phyloP scores from a whole-genome alignment of 2,113 vertebrate species.

The Todiramphus saurophagus region DNA sequence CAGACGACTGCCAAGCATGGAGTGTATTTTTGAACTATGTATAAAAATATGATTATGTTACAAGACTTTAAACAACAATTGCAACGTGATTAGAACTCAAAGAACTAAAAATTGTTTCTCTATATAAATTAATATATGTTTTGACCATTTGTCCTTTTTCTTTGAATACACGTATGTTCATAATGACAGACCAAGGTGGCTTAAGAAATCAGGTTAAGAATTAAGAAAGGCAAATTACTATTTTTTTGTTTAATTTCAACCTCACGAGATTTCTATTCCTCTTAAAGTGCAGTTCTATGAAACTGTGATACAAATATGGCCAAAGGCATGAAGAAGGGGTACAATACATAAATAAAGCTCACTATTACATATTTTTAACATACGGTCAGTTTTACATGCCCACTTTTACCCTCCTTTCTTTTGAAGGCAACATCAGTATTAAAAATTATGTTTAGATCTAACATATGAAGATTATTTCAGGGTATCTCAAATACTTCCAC shows the following conservation, averaged over 20 bases:
- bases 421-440: neutral
- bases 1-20: neutral
- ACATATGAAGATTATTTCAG: neutral
- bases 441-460: neutral
- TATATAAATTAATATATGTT: neutral
- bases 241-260: neutral
- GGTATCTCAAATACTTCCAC: neutral
- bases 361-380: neutral
- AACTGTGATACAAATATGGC: neutral
- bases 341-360: neutral
- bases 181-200: neutral
- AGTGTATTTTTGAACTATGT: neutral
- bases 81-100: neutral
- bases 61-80: neutral
- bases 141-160: neutral
- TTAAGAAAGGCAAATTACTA: neutral
- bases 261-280: neutral
- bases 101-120: neutral
- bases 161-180: neutral
- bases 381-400: neutral
- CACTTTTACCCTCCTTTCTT: neutral
- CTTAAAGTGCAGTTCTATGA: neutral
- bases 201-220: neutral
- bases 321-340: neutral
- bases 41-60: neutral